Conservation (phyloP, 1,140 invertebrate genomes). For the Ruditapes philippinarum region DNA sequence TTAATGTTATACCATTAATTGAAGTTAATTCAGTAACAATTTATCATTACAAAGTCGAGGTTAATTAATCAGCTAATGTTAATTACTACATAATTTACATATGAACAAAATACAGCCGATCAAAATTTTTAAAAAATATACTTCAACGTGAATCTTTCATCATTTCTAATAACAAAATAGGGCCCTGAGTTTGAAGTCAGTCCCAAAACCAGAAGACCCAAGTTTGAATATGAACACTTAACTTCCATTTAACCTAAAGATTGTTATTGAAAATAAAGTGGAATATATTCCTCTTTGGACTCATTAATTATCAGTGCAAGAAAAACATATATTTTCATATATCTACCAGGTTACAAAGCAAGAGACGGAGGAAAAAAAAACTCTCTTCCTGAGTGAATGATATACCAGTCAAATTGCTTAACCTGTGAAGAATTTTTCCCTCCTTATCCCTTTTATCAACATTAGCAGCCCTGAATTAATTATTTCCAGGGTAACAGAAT, state of each 20-base stretch:
- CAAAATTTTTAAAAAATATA: too few relatives aligned
- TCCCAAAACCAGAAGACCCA: too few relatives aligned
- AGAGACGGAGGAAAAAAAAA: background rate
- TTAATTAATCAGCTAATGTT: slow-evolving; percentile 13
- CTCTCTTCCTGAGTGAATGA: background rate
- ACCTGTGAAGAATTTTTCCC: slow-evolving; percentile 8
- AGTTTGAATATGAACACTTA: too few relatives aligned
- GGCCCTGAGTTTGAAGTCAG: too few relatives aligned
- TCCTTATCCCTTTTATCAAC: slow-evolving; percentile 30
- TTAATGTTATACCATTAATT: background rate
- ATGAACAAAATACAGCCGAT: background rate
- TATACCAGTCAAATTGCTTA: background rate
- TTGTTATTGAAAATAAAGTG: too few relatives aligned
- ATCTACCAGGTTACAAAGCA: background rate
- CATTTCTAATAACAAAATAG: too few relatives aligned
- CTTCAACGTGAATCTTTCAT: too few relatives aligned
- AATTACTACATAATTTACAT: background rate
- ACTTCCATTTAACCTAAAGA: too few relatives aligned
- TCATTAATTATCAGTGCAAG: background rate
- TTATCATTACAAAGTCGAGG: slow-evolving; percentile 2
- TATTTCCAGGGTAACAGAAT: slow-evolving; percentile 1
- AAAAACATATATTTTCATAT: background rate
- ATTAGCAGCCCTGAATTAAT: slow-evolving; percentile 25
- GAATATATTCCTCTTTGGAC: background rate
- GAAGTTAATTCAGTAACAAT: background rate